Conservation (phyloP, 2,113 vertebrate genomes). For the Narcine bancroftii region DNA sequence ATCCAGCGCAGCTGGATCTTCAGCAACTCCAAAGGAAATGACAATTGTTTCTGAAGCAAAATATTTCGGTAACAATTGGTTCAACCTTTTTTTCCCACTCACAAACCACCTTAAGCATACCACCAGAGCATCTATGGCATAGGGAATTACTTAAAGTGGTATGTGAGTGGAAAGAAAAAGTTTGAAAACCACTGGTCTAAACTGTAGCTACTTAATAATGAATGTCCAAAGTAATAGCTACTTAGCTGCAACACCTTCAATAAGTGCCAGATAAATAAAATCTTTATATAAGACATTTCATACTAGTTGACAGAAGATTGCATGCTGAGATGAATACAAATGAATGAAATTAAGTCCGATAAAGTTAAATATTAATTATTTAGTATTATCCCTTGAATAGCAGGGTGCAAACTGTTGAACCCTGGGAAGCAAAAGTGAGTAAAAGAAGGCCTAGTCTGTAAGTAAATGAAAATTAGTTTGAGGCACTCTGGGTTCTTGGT, state of each 20-base stretch:
- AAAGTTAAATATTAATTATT: neutral
- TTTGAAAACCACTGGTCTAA: too few relatives aligned
- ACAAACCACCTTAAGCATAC: too few relatives aligned
- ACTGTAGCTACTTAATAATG: neutral
- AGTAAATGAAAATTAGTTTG: neutral
- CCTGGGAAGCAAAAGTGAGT: neutral
- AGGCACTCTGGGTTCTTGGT: too few relatives aligned
- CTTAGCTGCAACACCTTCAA: neutral
- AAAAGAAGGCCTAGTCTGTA: neutral
- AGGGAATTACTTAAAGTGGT: too few relatives aligned
- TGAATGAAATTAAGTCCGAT: neutral
- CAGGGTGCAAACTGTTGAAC: neutral
- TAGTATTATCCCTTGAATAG: neutral
- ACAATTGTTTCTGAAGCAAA: too few relatives aligned
- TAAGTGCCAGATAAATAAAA: neutral
- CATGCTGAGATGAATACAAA: neutral
- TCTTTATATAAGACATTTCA: neutral
- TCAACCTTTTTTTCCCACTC: too few relatives aligned
- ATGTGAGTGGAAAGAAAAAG: too few relatives aligned
- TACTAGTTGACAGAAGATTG: neutral
- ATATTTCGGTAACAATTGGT: too few relatives aligned
- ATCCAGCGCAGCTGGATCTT: too few relatives aligned
- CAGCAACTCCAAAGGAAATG: too few relatives aligned
- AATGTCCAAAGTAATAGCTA: neutral
- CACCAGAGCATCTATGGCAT: too few relatives aligned